Evolutionary conservation across 2,113 vertebrate species (phyloP), one percentile per base, ranked within the genome.

Genomic region (Antechinus flavipes): DNA sequence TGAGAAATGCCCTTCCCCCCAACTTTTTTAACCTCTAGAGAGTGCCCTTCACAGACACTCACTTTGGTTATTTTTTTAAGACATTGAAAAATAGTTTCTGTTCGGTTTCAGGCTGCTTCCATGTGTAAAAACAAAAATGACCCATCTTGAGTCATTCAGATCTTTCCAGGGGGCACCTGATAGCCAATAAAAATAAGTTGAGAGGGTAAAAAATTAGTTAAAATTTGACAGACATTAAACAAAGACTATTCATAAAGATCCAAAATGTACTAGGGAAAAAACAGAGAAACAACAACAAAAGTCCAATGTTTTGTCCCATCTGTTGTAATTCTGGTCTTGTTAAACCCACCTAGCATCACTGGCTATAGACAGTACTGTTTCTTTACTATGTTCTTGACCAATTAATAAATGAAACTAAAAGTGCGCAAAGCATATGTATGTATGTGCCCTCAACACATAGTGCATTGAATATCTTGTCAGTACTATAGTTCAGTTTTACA

Each of bases 11-110:
- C 61, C 76, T 90, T 2, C n/a, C 68, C 68, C 68, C 68, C 35
- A 42, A 84, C n/a, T 84, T 84, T 84, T 95, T 96, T 93, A 94
- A 92, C 52, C 76, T 97, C 55, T 90, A 93, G 56, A 93, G 95
- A 89, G 68, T 91, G 22, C 9, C 55, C 94, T 90, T 90, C 52
- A 68, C 1, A 58, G 90, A 53, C 56, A 54, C 8, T 76, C 2
- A 35, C 58, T 56, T 84, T 10, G 55, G 58, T 54, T 91, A 30
- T 93, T 52, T 54, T 49, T 90, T 89, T 35, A 54, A 96, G 89
- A 49, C 11, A 94, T 35, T 47, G 91, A 91, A 93, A 95, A 93
- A 58, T 25, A 93, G 35, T 91, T 95, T 96, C 52, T 9, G 11
- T 24, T 68, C 50, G 92, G 25, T 84, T 58, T 91, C 92, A 68